A percentile compares a stretch with the other conserved stretches of the same genome.
Evolutionary conservation across 2,888 invertebrate genomes (phyloP).

Genomic region (Nymphalis urticae): DNA sequence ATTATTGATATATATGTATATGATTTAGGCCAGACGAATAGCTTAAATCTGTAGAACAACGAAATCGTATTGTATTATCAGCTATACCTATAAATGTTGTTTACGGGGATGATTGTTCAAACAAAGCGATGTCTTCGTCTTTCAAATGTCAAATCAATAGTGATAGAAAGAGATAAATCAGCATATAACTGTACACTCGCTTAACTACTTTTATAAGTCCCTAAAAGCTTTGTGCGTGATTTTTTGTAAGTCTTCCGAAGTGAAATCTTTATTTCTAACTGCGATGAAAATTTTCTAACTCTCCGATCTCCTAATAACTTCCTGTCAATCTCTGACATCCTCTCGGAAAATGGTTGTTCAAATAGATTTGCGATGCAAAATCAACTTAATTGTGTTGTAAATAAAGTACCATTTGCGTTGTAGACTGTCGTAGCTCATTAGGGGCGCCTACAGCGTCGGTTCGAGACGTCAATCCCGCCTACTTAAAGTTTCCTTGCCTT

Average conservation of each 20-base stretch:
- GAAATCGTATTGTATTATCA: too few relatives aligned
- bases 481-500: constrained; percentile 44
- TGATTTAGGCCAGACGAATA: too few relatives aligned
- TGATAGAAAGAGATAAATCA: too few relatives aligned
- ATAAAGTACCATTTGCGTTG: constrained; percentile 53
- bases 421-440: constrained; percentile 53
- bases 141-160: too few relatives aligned
- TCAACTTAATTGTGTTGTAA: constrained; percentile 41
- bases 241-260: not conserved
- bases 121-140: too few relatives aligned
- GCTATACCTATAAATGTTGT: too few relatives aligned
- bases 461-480: constrained; percentile 58
- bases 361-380: constrained; percentile 29
- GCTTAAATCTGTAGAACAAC: too few relatives aligned
- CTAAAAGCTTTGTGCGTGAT: not conserved
- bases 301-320: constrained; percentile 45
- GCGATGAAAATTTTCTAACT: constrained; percentile 40
- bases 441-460: constrained; percentile 51
- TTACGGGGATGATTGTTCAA: too few relatives aligned
- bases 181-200: too few relatives aligned
- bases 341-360: constrained; percentile 42
- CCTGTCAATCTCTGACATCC: constrained; percentile 47
- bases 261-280: constrained; percentile 17
- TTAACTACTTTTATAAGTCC: not conserved
- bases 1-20: too few relatives aligned